A percentile compares a stretch with the other conserved stretches of the same genome.
phyloP scores from a whole-genome alignment of 2,888 invertebrate genomes.

The Cyclophora albipunctata region DNA sequence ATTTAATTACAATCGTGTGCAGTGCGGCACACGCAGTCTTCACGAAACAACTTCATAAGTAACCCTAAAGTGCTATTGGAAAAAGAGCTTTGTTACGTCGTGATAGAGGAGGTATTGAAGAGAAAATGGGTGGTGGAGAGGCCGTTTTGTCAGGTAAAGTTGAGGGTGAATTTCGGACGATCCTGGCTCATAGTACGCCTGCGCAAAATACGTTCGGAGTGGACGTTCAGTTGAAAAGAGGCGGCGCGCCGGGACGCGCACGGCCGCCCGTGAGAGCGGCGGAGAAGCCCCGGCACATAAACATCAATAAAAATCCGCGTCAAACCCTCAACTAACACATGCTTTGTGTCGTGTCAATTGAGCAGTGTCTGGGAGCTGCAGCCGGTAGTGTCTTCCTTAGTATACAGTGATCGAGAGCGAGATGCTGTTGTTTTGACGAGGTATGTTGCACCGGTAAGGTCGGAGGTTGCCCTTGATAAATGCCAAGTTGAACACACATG shows the following conservation, averaged over 20 bases:
- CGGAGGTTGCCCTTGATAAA: constrained; percentile 52
- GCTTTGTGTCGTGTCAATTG: constrained; percentile 56
- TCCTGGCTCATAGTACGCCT: constrained; percentile 60
- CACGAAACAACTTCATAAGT: constrained; percentile 12
- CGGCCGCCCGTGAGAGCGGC: constrained; percentile 68
- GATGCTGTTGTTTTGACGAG: constrained; percentile 59
- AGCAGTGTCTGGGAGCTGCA: constrained; percentile 31
- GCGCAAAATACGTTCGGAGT: constrained; percentile 46
- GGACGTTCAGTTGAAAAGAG: constrained; percentile 60
- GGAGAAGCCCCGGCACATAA: constrained; percentile 41
- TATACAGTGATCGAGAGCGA: constrained; percentile 35
- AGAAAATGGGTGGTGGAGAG: constrained; percentile 17
- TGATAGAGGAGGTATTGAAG: constrained; percentile 20
- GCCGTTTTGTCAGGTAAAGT: constrained; percentile 23
- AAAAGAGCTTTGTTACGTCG: not conserved
- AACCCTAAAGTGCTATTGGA: not conserved
- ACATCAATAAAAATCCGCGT: constrained; percentile 60
- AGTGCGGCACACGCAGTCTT: constrained; percentile 71
- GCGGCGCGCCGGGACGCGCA: constrained; percentile 75
- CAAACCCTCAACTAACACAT: constrained; percentile 33
- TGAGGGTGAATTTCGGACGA: constrained; percentile 63
- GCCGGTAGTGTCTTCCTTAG: constrained; percentile 60
- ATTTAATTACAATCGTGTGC: constrained; percentile 74
- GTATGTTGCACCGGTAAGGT: constrained; percentile 58
- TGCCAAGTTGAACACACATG: constrained; percentile 32